phyloP scores from a whole-genome alignment of 2,113 vertebrate genomes.

The Tyto alba region DNA sequence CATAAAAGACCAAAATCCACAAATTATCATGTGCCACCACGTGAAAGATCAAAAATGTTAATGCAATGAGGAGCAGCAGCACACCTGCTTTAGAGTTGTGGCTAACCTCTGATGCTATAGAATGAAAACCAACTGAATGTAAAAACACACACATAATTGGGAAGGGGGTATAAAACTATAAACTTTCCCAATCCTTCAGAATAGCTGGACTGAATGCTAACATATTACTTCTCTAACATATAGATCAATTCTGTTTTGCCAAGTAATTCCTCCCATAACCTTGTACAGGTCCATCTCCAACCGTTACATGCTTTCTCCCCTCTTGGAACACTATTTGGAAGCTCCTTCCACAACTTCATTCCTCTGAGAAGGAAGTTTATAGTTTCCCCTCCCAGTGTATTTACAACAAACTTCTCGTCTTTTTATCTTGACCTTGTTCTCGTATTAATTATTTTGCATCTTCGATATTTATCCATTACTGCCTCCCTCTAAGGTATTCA shows the following conservation, averaged over 20 bases:
- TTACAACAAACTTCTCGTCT: neutral
- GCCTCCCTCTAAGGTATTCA: neutral
- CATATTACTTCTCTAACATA: neutral
- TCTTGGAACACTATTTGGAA: neutral
- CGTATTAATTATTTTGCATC: neutral
- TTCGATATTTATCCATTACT: neutral
- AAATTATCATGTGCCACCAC: neutral
- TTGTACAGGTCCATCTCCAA: neutral
- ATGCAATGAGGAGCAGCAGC: neutral
- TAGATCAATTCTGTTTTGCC: neutral
- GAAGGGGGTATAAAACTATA: neutral
- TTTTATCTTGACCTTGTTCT: slow-evolving; percentile 46
- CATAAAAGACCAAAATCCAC: neutral
- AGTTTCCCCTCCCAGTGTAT: neutral
- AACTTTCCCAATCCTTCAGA: neutral
- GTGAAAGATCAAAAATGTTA: neutral
- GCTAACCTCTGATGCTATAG: neutral
- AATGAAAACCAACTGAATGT: neutral
- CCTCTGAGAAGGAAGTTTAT: neutral
- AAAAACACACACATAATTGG: rapidly evolving
- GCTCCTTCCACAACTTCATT: neutral
- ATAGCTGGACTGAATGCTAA: neutral
- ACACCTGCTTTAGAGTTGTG: neutral
- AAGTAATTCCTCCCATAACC: neutral
- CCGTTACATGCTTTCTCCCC: too few relatives aligned